These are phyloP conservation scores for Alauda arvensis DNA, from an alignment of 2,797 vertebrate genomes.

Conservation along the genomic window DNA sequence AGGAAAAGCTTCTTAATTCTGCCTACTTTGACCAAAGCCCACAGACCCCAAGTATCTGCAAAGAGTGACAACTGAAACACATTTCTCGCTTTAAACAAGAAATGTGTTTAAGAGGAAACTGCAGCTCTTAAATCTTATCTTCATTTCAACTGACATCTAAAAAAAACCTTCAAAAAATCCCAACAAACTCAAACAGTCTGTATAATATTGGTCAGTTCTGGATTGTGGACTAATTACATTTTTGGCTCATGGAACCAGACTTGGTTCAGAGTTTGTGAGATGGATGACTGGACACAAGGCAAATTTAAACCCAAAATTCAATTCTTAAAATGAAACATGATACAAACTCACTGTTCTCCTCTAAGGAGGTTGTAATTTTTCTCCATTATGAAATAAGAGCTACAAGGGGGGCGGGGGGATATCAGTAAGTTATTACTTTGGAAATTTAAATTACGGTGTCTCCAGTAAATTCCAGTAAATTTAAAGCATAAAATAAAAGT, in stretches of 20 bases:
- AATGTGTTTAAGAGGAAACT: neutral
- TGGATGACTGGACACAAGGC: neutral
- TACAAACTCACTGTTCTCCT: neutral
- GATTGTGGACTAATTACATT: neutral
- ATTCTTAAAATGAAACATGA: neutral
- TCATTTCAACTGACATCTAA: neutral
- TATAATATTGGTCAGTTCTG: neutral
- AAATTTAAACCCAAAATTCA: neutral
- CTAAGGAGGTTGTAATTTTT: neutral
- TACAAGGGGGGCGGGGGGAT: neutral
- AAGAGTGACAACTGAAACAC: neutral
- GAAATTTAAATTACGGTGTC: neutral
- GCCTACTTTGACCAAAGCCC: neutral
- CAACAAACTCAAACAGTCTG: neutral
- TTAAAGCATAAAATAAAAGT: neutral
- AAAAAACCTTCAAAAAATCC: fast-evolving
- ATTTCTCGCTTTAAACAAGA: neutral
- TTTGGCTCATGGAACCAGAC: neutral
- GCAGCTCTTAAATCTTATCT: neutral
- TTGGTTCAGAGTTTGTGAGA: neutral
- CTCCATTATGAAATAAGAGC: neutral
- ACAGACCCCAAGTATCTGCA: neutral
- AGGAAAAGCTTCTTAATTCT: neutral
- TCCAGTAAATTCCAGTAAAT: neutral
- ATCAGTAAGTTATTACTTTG: neutral